These are phyloP conservation scores for Balaeniceps rex DNA, from an alignment of 2,113 vertebrate genomes.

Conservation along the genomic window DNA sequence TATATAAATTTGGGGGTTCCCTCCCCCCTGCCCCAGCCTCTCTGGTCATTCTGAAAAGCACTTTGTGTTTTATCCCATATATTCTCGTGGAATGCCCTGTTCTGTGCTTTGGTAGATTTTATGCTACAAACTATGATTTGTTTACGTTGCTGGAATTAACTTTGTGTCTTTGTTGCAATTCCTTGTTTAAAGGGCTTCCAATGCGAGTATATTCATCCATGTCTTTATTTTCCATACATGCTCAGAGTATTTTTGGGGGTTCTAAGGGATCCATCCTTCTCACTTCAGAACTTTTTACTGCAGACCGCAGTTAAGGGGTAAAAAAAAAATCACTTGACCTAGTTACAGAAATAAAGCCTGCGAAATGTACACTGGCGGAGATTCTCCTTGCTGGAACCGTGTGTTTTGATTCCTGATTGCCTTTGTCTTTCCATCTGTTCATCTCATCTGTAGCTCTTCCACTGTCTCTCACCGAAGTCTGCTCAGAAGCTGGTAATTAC, in stretches of 20 bases:
- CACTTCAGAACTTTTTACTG: background rate
- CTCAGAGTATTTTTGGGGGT: background rate
- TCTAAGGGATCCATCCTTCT: background rate
- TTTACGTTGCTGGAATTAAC: background rate
- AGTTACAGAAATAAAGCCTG: background rate
- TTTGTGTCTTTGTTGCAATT: background rate
- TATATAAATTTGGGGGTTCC: background rate
- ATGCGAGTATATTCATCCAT: background rate
- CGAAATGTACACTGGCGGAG: background rate
- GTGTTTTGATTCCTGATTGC: constrained; percentile 8
- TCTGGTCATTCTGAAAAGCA: background rate
- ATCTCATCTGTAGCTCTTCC: background rate
- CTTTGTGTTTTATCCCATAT: background rate
- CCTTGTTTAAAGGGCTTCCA: background rate
- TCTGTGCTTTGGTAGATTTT: background rate
- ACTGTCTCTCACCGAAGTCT: background rate
- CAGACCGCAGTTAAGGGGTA: background rate
- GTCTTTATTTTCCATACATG: background rate
- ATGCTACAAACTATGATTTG: background rate
- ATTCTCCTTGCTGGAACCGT: background rate
- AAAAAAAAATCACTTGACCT: background rate
- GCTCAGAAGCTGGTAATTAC: background rate
- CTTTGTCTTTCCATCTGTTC: constrained; percentile 53
- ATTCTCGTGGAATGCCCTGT: background rate
- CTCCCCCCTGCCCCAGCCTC: fast-evolving